phyloP scores from a whole-genome alignment of 2,888 invertebrate genomes.

The Caenorhabditis macrosperma region DNA sequence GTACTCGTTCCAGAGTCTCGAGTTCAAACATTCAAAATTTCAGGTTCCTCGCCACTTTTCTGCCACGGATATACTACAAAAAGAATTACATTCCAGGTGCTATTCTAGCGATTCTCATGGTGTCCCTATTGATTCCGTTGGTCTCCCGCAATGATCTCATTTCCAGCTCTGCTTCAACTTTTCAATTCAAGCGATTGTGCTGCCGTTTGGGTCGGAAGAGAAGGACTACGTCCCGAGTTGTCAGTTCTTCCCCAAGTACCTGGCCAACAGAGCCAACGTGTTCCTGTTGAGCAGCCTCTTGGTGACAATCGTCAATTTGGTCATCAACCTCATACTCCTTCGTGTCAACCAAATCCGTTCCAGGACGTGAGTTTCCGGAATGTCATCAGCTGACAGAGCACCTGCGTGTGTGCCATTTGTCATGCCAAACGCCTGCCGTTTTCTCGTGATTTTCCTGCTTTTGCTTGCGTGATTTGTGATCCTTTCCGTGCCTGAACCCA shows the following conservation, averaged over 20 bases:
- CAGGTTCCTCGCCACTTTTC: conserved; percentile 32
- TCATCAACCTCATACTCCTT: conserved; percentile 24
- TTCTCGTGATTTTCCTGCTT: not conserved
- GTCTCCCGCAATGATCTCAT: not conserved
- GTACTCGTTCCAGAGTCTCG: not conserved
- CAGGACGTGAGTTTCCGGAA: conserved; percentile 15
- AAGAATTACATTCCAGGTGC: conserved; percentile 7
- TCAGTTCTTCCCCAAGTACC: conserved; percentile 42
- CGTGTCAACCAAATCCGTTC: conserved; percentile 35
- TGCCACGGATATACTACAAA: conserved; percentile 18
- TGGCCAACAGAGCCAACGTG: conserved; percentile 16
- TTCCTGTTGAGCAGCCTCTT: conserved; percentile 38
- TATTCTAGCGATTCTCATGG: conserved; percentile 15
- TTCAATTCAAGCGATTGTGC: conserved; percentile 18
- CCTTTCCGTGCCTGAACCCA: not conserved
- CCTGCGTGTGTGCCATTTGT: not conserved
- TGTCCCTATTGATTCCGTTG: not conserved
- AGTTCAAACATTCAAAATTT: conserved; percentile 2
- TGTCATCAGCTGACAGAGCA: not conserved
- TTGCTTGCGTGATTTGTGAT: not conserved
- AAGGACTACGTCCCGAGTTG: conserved; percentile 40
- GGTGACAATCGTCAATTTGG: conserved; percentile 11
- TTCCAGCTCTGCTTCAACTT: conserved; percentile 29
- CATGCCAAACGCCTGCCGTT: not conserved
- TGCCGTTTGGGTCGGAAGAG: not conserved